Percentiles rank a stretch among this genome's conserved stretches.
These are phyloP conservation scores for Drosophila histrio DNA, from an alignment of 2,888 invertebrate genomes.

Conservation along the genomic window DNA sequence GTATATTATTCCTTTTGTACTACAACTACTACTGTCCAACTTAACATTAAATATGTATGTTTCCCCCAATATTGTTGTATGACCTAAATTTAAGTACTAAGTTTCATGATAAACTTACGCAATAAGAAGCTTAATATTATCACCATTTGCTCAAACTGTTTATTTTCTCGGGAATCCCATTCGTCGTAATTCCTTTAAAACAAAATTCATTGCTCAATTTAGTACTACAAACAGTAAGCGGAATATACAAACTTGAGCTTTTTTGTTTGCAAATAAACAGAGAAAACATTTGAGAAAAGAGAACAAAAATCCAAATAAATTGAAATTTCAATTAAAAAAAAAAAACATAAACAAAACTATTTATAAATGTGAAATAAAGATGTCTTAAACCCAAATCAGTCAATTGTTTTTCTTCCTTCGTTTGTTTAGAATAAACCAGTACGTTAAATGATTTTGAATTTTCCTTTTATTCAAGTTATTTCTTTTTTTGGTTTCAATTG, in stretches of 20 bases:
- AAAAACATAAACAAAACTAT: constrained; percentile 64
- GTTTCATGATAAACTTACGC: constrained; percentile 15
- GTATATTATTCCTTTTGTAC: constrained; percentile 42
- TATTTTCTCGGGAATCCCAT: not conserved
- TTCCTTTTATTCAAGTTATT: constrained; percentile 22
- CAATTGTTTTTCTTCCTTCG: not conserved
- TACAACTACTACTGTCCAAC: constrained; percentile 27
- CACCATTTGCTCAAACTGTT: constrained; percentile 8
- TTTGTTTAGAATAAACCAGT: not conserved
- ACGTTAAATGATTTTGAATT: constrained; percentile 2
- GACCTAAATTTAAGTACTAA: constrained; percentile 37
- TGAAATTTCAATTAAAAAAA: constrained; percentile 50
- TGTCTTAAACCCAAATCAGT: constrained; percentile 39
- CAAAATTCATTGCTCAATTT: constrained; percentile 44
- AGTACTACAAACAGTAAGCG: constrained; percentile 48
- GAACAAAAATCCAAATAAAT: constrained; percentile 26
- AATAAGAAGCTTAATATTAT: constrained; percentile 23
- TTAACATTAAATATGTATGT: constrained; percentile 38
- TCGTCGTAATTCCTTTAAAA: not conserved
- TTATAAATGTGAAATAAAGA: constrained; percentile 75
- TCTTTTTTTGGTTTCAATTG: constrained; percentile 69
- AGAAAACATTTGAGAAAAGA: constrained; percentile 15
- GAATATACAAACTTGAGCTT: constrained; percentile 61
- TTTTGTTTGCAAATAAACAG: constrained; percentile 68
- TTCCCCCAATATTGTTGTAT: constrained; percentile 34